A percentile compares a stretch with the other conserved stretches of the same genome.
These are phyloP conservation scores for Mya arenaria DNA, from an alignment of 1,140 invertebrate genomes.

Conservation along the genomic window DNA sequence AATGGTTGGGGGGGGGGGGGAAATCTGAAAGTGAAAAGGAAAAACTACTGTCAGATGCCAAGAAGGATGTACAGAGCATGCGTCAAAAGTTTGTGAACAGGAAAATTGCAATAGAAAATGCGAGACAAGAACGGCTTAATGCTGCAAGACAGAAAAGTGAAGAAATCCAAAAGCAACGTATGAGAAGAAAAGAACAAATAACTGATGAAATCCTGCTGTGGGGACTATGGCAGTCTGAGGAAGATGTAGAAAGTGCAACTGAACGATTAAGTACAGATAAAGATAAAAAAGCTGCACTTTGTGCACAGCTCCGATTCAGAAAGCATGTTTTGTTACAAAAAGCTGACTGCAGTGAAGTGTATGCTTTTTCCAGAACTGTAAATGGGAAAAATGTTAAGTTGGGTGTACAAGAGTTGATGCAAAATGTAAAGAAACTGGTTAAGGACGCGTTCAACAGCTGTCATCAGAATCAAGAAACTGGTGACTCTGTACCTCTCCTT, in stretches of 20 bases:
- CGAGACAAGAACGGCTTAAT: neutral
- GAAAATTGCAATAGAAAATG: constrained; percentile 27
- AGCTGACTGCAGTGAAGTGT: neutral
- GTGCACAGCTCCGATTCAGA: constrained; percentile 26
- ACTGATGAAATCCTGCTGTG: constrained; percentile 19
- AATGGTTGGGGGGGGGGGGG: neutral
- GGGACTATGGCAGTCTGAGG: constrained; percentile 28
- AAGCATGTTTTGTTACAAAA: constrained; percentile 24
- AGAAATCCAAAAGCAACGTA: neutral
- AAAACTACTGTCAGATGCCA: neutral
- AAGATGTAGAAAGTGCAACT: constrained; percentile 4
- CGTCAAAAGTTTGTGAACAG: constrained; percentile 10
- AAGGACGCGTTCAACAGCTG: constrained; percentile 6
- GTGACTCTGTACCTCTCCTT: neutral
- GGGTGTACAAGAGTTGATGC: neutral
- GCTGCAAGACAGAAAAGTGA: constrained; percentile 3
- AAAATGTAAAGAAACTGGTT: constrained; percentile 27
- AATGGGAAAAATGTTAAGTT: neutral
- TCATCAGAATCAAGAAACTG: neutral
- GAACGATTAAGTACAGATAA: neutral
- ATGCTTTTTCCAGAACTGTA: constrained; percentile 4
- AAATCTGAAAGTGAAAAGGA: neutral
- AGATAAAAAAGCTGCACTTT: constrained; percentile 16
- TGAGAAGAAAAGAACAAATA: constrained; percentile 18
- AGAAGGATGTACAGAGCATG: constrained; percentile 18